phyloP scores from a whole-genome alignment of 2,797 vertebrate species.

The Chelidonichthys spinosus region DNA sequence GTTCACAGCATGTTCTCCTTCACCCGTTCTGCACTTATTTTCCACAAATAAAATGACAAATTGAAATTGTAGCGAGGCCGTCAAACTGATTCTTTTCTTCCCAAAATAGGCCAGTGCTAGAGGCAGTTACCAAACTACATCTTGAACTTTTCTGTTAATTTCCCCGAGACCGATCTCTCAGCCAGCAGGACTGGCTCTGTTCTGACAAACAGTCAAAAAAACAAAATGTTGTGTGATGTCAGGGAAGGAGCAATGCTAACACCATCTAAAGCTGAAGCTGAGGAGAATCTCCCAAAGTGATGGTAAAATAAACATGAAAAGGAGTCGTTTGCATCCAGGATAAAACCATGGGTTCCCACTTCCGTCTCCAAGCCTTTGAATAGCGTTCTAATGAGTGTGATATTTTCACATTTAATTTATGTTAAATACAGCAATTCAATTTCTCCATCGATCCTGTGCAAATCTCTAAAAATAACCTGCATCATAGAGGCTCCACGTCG shows the following conservation, averaged over 20 bases:
- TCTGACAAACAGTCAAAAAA: background rate
- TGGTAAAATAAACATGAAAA: background rate
- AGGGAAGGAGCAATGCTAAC: background rate
- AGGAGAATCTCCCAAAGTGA: background rate
- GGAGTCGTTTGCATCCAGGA: background rate
- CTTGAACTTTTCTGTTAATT: background rate
- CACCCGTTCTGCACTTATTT: conserved; percentile 1
- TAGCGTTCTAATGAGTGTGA: background rate
- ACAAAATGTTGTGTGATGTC: background rate
- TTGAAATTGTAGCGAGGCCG: conserved; percentile 14
- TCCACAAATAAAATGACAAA: conserved; percentile 10
- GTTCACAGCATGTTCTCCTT: conserved; percentile 35
- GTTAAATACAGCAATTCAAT: conserved; percentile 28
- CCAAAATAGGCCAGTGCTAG: background rate
- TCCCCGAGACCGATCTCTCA: background rate
- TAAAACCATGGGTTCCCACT: background rate
- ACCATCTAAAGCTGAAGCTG: background rate
- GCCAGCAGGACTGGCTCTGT: background rate
- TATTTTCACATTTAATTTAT: conserved; percentile 1
- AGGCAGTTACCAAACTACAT: conserved; percentile 13
- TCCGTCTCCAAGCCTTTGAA: background rate
- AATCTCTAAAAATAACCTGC: conserved; percentile 33
- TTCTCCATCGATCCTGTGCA: conserved; percentile 5
- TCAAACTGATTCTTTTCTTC: background rate
- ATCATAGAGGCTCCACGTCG: conserved; percentile 20